phyloP scores from a whole-genome alignment of 2,113 vertebrate genomes.

The Oenanthe oenanthe region DNA sequence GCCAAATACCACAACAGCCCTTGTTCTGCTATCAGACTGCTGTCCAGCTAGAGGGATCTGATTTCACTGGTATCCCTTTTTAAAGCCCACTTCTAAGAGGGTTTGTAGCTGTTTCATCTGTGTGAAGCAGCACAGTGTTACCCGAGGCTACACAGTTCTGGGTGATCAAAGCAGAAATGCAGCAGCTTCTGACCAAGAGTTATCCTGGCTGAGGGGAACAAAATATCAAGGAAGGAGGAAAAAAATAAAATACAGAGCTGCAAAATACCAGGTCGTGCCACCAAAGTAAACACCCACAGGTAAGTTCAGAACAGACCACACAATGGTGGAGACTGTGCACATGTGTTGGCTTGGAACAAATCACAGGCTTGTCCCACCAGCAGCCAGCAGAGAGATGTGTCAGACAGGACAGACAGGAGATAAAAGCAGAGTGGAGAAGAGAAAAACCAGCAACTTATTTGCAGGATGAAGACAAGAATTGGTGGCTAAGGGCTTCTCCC shows the following conservation, averaged over 20 bases:
- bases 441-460: constrained; percentile 11
- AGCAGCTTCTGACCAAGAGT: constrained; percentile 45
- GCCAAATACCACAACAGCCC: constrained; percentile 70
- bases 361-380: background rate
- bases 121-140: constrained; percentile 11
- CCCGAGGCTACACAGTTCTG: constrained; percentile 41
- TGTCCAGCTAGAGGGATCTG: constrained; percentile 68
- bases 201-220: constrained; percentile 35
- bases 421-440: constrained; percentile 15
- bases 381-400: constrained; percentile 16
- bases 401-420: background rate
- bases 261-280: constrained; percentile 50
- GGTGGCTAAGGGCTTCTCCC: background rate
- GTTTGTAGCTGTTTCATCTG: constrained; percentile 67
- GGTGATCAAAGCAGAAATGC: constrained; percentile 64
- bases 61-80: constrained; percentile 73
- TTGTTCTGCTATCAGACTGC: constrained; percentile 68
- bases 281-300: constrained; percentile 57
- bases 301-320: constrained; percentile 31
- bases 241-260: background rate
- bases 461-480: background rate
- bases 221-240: constrained; percentile 29
- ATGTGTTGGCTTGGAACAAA: background rate
- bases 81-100: constrained; percentile 65
- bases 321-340: background rate